phyloP scores from a whole-genome alignment of 2,888 invertebrate species.

The Brachyopa scutellaris region DNA sequence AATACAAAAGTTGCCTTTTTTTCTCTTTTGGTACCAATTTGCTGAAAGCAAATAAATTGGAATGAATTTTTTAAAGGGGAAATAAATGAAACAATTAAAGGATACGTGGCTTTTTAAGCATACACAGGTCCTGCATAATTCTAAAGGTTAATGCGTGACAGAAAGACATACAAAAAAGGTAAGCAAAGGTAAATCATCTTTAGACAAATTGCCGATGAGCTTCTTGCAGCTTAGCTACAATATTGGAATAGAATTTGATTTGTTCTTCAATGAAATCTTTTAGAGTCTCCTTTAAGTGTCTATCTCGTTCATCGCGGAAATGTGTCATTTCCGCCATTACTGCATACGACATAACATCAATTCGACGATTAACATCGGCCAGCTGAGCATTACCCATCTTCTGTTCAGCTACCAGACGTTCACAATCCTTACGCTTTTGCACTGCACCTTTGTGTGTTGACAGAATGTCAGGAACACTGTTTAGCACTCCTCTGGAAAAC shows the following conservation, averaged over 20 bases:
- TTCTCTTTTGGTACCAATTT: not conserved
- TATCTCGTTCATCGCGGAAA: conserved; percentile 93
- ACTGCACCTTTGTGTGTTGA: conserved; percentile 94
- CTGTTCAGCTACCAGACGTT: conserved; percentile 89
- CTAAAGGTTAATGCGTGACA: not conserved
- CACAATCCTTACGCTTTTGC: conserved; percentile 94
- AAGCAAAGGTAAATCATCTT: conserved; percentile 4
- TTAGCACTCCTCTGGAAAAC: conserved; percentile 88
- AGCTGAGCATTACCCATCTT: conserved; percentile 92
- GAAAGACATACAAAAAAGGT: conserved; percentile 10
- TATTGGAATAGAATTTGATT: conserved; percentile 94
- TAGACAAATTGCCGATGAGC: conserved; percentile 82
- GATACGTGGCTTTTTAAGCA: conserved; percentile 7
- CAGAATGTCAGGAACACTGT: conserved; percentile 94
- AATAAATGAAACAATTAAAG: not conserved
- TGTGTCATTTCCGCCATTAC: conserved; percentile 97
- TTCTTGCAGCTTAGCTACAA: conserved; percentile 88
- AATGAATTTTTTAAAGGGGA: conserved; percentile 36
- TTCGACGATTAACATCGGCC: conserved; percentile 90
- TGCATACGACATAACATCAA: conserved; percentile 96
- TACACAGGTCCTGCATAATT: conserved; percentile 20
- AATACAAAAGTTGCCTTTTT: not conserved
- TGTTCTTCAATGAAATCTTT: conserved; percentile 93
- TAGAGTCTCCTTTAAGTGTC: conserved; percentile 93
- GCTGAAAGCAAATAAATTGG: conserved; percentile 23